phyloP scores from a whole-genome alignment of 1,140 invertebrate genomes.

The Drosophila trapezifrons region DNA sequence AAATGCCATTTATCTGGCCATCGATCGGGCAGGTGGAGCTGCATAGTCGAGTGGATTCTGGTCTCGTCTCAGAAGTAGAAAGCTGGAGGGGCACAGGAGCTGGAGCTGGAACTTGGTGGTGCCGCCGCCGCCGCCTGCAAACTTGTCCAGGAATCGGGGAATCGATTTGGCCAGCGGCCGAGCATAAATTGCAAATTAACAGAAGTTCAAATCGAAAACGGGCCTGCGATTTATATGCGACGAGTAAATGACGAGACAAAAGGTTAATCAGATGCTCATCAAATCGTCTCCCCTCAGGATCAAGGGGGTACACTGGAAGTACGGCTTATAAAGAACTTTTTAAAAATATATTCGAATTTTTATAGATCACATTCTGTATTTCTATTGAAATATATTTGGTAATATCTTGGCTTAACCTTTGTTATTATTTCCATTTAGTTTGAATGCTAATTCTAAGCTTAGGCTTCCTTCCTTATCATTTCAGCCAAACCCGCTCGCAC shows the following conservation, averaged over 20 bases:
- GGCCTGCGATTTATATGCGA: conserved; percentile 61
- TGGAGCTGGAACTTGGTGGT: background rate
- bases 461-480: background rate
- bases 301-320: background rate
- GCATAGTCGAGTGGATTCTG: background rate
- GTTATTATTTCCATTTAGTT: too few species aligned
- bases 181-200: conserved; percentile 75
- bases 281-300: conserved; percentile 8
- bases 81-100: background rate
- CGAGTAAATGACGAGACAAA: conserved; percentile 48
- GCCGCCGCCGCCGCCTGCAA: background rate
- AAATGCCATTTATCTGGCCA: conserved; percentile 78
- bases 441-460: too few species aligned
- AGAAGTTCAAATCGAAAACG: conserved; percentile 59
- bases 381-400: too few species aligned
- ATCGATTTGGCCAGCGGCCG: conserved; percentile 63
- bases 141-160: conserved; percentile 32
- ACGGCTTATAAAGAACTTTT: too few species aligned
- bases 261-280: conserved; percentile 53
- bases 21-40: conserved; percentile 66
- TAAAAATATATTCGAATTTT: background rate
- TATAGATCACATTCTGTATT: too few species aligned
- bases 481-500: background rate
- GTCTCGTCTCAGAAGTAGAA: too few species aligned
- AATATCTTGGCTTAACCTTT: too few species aligned